A percentile compares a stretch with the other conserved stretches of the same genome.
Evolutionary conservation across 1,140 invertebrate genomes (phyloP).

Genomic region (Halotydeus destructor): DNA sequence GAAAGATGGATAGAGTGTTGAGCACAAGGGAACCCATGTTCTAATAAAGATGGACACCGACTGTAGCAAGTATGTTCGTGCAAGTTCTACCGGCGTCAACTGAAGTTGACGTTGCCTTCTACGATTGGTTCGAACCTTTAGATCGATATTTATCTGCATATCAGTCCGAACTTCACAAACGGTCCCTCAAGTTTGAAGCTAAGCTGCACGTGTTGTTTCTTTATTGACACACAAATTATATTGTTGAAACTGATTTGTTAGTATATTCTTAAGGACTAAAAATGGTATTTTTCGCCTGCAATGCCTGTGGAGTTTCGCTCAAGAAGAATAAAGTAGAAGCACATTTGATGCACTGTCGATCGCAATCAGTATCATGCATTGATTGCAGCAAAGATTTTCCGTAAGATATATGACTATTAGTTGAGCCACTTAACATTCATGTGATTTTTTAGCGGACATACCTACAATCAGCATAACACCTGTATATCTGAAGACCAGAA

Average conservation of each 20-base stretch:
- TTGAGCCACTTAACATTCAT: constrained; percentile 21
- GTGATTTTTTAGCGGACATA: constrained; percentile 41
- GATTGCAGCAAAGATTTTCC: constrained; percentile 73
- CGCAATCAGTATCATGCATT: constrained; percentile 47
- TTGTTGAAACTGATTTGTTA: too few species aligned
- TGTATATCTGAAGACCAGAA: constrained; percentile 76
- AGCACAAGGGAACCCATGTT: constrained; percentile 48
- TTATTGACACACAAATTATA: too few species aligned
- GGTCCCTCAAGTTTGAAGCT: too few species aligned
- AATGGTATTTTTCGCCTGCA: constrained; percentile 54
- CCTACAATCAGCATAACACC: constrained; percentile 62
- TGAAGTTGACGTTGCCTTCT: too few species aligned
- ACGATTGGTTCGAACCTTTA: too few species aligned
- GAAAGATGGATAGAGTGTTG: constrained; percentile 64
- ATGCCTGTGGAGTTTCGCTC: constrained; percentile 61
- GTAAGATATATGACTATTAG: constrained; percentile 27
- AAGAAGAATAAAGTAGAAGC: constrained; percentile 79
- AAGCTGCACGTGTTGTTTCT: too few species aligned
- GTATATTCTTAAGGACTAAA: too few species aligned
- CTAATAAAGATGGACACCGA: too few species aligned
- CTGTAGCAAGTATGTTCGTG: too few species aligned
- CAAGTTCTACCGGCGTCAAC: too few species aligned
- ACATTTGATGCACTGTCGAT: constrained; percentile 44
- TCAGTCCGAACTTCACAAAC: too few species aligned
- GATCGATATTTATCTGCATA: too few species aligned